Percentiles rank a stretch among this genome's conserved stretches.
These are phyloP conservation scores for Bos indicus DNA, from an alignment of 2,113 vertebrate species.

Conservation along the genomic window DNA sequence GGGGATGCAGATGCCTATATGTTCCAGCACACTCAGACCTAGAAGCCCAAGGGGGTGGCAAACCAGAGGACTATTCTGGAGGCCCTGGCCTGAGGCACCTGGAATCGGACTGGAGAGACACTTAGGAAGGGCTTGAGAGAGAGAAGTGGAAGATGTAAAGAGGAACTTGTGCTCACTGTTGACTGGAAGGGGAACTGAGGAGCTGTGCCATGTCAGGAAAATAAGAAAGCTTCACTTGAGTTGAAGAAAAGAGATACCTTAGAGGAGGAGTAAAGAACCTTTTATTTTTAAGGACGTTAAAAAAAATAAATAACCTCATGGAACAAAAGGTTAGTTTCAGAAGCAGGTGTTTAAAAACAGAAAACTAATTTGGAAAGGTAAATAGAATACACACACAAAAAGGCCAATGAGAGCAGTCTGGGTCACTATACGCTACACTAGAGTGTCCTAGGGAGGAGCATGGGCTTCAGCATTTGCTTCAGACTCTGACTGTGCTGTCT, in stretches of 20 bases:
- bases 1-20: constrained; percentile 46
- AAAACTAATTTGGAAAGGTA: not conserved
- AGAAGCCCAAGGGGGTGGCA: not conserved
- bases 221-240: not conserved
- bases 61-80: not conserved
- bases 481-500: not conserved
- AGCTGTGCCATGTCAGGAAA: not conserved
- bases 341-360: not conserved
- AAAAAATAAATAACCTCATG: not conserved
- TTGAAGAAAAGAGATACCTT: not conserved
- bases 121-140: not conserved
- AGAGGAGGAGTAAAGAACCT: not conserved
- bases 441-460: not conserved
- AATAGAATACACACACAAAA: not conserved
- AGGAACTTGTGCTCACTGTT: not conserved
- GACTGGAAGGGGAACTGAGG: not conserved
- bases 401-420: not conserved
- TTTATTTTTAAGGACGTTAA: not conserved
- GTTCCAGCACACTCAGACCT: constrained; percentile 41
- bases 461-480: not conserved
- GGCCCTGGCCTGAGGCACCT: not conserved
- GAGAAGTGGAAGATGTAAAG: not conserved
- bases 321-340: not conserved
- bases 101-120: not conserved
- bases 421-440: not conserved